A percentile compares a stretch with the other conserved stretches of the same genome.
phyloP scores from a whole-genome alignment of 2,888 invertebrate species.

The Diploptera punctata region DNA sequence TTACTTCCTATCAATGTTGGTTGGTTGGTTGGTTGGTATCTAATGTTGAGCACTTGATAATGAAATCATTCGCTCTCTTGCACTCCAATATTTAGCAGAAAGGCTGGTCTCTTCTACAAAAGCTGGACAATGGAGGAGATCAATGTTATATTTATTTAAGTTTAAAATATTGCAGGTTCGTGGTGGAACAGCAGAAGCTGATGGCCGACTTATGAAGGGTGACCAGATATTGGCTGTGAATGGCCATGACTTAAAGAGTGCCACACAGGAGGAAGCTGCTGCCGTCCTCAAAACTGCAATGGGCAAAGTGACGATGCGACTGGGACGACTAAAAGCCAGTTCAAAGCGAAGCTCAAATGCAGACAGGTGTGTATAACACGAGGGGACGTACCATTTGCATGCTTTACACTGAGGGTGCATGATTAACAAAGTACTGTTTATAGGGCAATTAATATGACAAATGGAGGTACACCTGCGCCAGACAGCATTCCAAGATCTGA shows the following conservation, averaged over 20 bases:
- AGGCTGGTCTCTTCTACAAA: too few relatives aligned
- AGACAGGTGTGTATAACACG: slow-evolving; percentile 37
- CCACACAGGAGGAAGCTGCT: slow-evolving; percentile 84
- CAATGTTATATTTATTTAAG: too few relatives aligned
- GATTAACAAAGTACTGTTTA: slow-evolving; percentile 30
- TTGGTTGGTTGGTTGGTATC: too few relatives aligned
- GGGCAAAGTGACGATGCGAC: slow-evolving; percentile 82
- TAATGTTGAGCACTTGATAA: too few relatives aligned
- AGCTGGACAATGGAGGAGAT: too few relatives aligned
- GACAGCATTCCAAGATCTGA: slow-evolving; percentile 32
- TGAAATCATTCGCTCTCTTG: too few relatives aligned
- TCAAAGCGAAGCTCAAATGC: slow-evolving; percentile 31
- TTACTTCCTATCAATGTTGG: too few relatives aligned
- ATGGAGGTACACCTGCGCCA: slow-evolving; percentile 23
- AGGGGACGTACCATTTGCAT: neutral
- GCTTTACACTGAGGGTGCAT: too few relatives aligned
- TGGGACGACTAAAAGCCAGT: slow-evolving; percentile 82
- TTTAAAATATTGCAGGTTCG: slow-evolving; percentile 71
- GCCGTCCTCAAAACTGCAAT: slow-evolving; percentile 87
- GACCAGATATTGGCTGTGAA: slow-evolving; percentile 91
- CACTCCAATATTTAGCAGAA: too few relatives aligned
- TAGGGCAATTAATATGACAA: slow-evolving; percentile 40
- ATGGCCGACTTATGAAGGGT: slow-evolving; percentile 89
- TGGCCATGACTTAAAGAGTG: slow-evolving; percentile 78
- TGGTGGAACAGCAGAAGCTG: slow-evolving; percentile 86